Base-by-base conservation (phyloP, 2,888 invertebrate species). In the Drosophila algonquin region DNA sequence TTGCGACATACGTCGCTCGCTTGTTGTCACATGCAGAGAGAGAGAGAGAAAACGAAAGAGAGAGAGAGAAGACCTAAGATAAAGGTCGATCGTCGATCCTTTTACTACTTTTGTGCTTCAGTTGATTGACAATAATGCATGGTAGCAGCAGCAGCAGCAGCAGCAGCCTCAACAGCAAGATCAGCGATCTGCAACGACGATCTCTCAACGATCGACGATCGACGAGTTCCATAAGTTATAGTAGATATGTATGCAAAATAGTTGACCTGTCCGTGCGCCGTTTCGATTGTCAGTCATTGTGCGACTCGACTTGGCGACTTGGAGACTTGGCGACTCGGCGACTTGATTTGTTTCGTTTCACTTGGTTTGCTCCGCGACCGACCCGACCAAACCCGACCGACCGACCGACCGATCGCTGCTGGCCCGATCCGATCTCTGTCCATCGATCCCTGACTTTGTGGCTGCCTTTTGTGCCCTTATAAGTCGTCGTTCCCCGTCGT, bases 261-360 rank as follows among this genome's bases (percentile, higher is more conserved):
- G 90, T 90, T 91, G 90, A 91, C 90, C 90, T 90, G 89, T 89
- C 91, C 88, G 77, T 85, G 82, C 82, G 80, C 77, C 85, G 82
- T 56, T 81, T 77, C 83, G 82, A 87, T 83, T 83, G 83, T 90
- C 89, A 86, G 89, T 86, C 89, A 87, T 80, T 86, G 87, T 80
- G 81, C 76, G 67, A 63, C 78, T 79, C 76, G 79, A 76, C 44
- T 68, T 54, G 68, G 63, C 73, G 88, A 84, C 88, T 86, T 81
- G 85, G 63, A 58, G 89, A 87, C 86, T 86, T 89, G 86, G 63
- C 73, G 88, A 84, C 88, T 86, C 84, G 85, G 63, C 64, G 89
- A 87, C 86, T 86, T 89, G 86, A 85, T 85, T 85, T 88, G 88
- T 88, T 85, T 85, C 85, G 85, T 88, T 85, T 85, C 85, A 85